Base-by-base conservation (phyloP, 2,113 vertebrate species). In the Lethenteron camtschaticum region DNA sequence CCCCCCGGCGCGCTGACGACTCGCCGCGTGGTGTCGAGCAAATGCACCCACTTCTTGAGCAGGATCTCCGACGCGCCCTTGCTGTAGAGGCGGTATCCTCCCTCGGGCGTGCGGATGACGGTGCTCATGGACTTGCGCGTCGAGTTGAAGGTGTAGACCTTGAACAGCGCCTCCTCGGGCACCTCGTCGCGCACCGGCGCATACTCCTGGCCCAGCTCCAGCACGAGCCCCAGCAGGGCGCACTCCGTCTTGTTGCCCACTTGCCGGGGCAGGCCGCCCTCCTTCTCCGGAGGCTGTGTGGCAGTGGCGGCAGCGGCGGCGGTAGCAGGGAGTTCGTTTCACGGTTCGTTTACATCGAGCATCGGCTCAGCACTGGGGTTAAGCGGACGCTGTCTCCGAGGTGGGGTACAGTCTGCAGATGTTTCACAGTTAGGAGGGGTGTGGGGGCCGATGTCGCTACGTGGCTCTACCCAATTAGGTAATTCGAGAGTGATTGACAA, bases 201-300 rank as follows among this genome's bases (percentile, higher is more conserved):
- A 79, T 94, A 99, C 73, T 96, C 89, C 72, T 87, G 82, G 76
- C 91, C 92, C 75, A 99, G 75, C 1, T 87, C 85, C 69, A 85
- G 77, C 73, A 96, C 87, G 10, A 99, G 78, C 56, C 92, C 92
- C 77, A 99, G 80, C 72, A 96, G 80, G 9, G 85, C 80, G 0
- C 92, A 96, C 75, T 96, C 94, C 0, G 94, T 96, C 80, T 96
- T 99, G 82, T 96, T 96, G 69, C 94, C 94, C 68, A 96, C 90
- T 10, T 95, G 90, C 24, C 90, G 80, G 0, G 94, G 89, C 2
- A 94, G 82, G 8, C 94, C 94, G 0, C 92, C 92, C 75, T 96
- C 90, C 75, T 86, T 88, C 79, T 99, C 92, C 0, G 92, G 87
- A 2, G 90, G 82, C 94, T 96, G 77, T 9, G 55, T 9, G 55